phyloP scores from a whole-genome alignment of 2,113 vertebrate species.

The Sciurus niger region DNA sequence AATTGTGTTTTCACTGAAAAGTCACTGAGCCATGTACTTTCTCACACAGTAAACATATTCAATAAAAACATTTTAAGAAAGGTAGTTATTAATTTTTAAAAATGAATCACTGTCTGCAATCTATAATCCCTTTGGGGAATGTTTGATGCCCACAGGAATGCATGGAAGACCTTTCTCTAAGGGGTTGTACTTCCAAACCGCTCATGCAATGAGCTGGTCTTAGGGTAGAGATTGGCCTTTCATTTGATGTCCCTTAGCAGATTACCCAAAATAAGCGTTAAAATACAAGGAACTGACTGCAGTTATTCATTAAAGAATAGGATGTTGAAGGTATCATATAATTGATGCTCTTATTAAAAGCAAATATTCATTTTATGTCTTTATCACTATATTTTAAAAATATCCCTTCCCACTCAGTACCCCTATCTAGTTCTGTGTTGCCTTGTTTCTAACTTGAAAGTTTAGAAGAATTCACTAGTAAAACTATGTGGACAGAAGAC shows the following conservation, averaged over 20 bases:
- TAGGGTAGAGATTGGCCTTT: neutral
- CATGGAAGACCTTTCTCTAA: neutral
- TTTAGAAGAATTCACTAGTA: neutral
- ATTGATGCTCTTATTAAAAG: constrained; percentile 20
- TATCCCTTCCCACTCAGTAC: neutral
- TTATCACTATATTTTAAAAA: neutral
- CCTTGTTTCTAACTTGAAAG: neutral
- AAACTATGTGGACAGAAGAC: neutral
- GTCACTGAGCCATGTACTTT: constrained; percentile 53
- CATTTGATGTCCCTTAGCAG: neutral
- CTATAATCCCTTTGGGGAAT: neutral
- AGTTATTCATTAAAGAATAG: neutral
- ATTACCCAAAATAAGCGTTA: neutral
- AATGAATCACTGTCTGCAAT: neutral
- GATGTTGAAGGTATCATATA: neutral
- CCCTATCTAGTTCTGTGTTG: neutral
- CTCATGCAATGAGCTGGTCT: neutral
- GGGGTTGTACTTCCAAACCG: neutral
- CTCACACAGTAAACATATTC: neutral
- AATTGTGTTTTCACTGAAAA: constrained; percentile 58
- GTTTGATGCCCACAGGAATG: neutral
- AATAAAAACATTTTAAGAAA: constrained; percentile 52
- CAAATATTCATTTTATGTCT: neutral
- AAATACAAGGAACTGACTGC: neutral
- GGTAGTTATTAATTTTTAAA: constrained; percentile 49